phyloP scores from a whole-genome alignment of 1,140 invertebrate species.

The Nasonia giraulti region DNA sequence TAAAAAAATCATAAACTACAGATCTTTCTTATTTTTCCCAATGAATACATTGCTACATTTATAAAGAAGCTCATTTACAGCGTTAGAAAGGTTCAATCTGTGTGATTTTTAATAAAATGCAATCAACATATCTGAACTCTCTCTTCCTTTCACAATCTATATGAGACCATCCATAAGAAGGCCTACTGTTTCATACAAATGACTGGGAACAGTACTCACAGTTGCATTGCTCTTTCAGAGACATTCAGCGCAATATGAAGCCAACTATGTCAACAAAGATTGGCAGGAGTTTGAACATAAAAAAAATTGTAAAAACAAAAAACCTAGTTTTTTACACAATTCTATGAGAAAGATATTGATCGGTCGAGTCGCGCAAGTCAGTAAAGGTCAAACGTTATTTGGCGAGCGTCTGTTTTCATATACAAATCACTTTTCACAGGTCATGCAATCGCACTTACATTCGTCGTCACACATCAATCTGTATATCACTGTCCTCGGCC shows the following conservation, averaged over 20 bases:
- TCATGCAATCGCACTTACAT: slow-evolving; percentile 28
- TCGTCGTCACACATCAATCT: slow-evolving; percentile 72
- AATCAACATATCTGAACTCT: slow-evolving; percentile 1
- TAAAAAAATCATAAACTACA: slow-evolving; percentile 21
- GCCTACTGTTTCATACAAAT: slow-evolving; percentile 21
- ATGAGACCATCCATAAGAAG: background rate
- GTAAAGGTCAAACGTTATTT: slow-evolving; percentile 16
- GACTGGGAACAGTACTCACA: slow-evolving; percentile 31
- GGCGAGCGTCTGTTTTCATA: slow-evolving; percentile 28
- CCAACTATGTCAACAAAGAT: background rate
- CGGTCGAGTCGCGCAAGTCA: background rate
- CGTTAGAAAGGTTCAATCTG: background rate
- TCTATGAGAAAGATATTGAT: background rate
- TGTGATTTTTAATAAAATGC: background rate
- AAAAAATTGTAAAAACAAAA: slow-evolving; percentile 27
- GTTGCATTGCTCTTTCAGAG: slow-evolving; percentile 16
- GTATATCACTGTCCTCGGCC: slow-evolving; percentile 73
- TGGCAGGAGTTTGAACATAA: slow-evolving; percentile 21
- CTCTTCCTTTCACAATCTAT: background rate
- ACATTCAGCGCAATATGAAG: background rate
- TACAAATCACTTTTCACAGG: slow-evolving; percentile 42
- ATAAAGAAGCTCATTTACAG: slow-evolving; percentile 41
- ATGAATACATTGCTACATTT: slow-evolving; percentile 19
- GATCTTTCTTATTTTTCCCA: slow-evolving; percentile 8
- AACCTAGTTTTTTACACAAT: slow-evolving; percentile 9